These are phyloP conservation scores for Catocala nupta DNA, from an alignment of 2,888 invertebrate genomes.

Conservation along the genomic window DNA sequence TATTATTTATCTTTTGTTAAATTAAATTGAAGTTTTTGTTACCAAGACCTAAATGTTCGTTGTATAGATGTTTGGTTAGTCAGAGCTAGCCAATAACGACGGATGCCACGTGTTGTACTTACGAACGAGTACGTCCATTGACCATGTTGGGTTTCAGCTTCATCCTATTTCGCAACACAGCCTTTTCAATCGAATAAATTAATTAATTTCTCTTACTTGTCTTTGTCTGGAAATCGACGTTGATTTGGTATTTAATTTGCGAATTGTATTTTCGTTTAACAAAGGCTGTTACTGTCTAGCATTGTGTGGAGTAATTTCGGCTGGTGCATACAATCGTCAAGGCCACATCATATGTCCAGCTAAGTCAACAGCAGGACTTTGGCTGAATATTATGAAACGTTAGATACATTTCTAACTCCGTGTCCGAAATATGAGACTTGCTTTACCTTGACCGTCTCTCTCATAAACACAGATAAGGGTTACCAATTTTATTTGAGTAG, in stretches of 20 bases:
- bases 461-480: too few relatives aligned
- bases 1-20: constrained; percentile 27
- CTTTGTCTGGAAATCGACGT: neutral
- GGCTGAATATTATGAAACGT: too few relatives aligned
- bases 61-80: neutral
- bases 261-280: constrained; percentile 4
- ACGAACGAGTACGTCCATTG: neutral
- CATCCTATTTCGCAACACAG: constrained; percentile 1
- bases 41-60: constrained; percentile 1
- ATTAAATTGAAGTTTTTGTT: constrained; percentile 27
- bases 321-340: too few relatives aligned
- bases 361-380: too few relatives aligned
- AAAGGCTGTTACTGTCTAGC: constrained; percentile 2
- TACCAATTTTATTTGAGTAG: too few relatives aligned
- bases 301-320: neutral
- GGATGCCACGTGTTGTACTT: neutral
- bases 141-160: constrained; percentile 1
- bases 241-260: neutral
- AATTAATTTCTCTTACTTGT: neutral
- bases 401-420: too few relatives aligned
- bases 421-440: too few relatives aligned
- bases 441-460: too few relatives aligned
- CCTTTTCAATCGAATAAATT: constrained; percentile 5
- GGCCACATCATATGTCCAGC: too few relatives aligned
- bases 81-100: neutral